Conservation (phyloP, 2,113 vertebrate species). For the Todiramphus saurophagus region DNA sequence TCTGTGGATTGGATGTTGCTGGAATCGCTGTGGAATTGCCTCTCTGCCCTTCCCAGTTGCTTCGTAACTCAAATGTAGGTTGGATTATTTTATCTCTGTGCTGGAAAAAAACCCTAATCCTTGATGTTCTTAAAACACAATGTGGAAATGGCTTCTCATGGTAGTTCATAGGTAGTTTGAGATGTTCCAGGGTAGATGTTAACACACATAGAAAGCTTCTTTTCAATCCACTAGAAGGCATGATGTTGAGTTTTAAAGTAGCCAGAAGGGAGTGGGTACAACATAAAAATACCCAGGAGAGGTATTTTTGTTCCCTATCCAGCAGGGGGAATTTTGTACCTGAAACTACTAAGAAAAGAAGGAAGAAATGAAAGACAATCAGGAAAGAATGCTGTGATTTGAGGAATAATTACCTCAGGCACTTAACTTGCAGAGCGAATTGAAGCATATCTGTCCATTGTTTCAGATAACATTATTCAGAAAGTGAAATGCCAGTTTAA, state of each 20-base stretch:
- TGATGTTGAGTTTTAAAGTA: not conserved
- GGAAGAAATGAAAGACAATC: not conserved
- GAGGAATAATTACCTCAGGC: not conserved
- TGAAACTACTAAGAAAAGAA: not conserved
- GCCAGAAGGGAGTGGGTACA: not conserved
- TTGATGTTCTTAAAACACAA: not conserved
- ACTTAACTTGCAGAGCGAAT: not conserved
- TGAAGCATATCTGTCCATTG: not conserved
- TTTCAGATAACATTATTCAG: conserved; percentile 87
- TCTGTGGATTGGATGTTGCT: not conserved
- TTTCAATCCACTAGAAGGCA: not conserved
- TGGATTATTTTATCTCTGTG: not conserved
- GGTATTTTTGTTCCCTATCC: not conserved
- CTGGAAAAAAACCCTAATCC: not conserved
- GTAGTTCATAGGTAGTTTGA: not conserved
- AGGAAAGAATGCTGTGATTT: accelerated
- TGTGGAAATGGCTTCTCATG: not conserved
- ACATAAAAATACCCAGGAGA: not conserved
- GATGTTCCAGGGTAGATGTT: too few species aligned
- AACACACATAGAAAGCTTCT: not conserved
- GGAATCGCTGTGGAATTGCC: not conserved
- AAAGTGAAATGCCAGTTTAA: conserved; percentile 90
- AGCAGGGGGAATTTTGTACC: not conserved
- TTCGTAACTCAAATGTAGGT: not conserved
- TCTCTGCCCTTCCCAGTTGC: not conserved